Base-by-base conservation (phyloP, 2,113 vertebrate genomes). In the Ictalurus furcatus region DNA sequence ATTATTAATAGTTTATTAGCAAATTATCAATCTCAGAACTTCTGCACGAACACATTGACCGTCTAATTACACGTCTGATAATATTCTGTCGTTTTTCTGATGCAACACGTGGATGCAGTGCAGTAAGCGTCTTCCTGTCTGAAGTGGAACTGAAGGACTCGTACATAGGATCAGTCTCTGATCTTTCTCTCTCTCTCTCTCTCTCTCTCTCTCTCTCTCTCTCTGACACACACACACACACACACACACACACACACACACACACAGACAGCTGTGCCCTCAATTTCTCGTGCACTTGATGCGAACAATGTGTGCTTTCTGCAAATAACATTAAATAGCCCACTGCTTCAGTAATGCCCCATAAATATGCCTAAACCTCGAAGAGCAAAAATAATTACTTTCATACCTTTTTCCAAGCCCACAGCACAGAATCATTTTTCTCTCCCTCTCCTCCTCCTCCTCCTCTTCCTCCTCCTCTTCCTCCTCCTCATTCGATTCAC, bases 281-380 rank as follows among this genome's bases (percentile, higher is more conserved):
- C 88, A 79, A 90, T 92, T 94, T 93, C 90, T 92, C 87, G 76
- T 92, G 90, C 90, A 89, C 92, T 91, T 94, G 89, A 94, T 94
- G 91, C 84, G 93, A 95, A 95, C 94, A 95, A 94, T 92, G 90
- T 94, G 94, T 93, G 92, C 93, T 93, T 92, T 93, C 92, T 94
- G 94, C 92, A 94, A 94, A 94, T 93, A 95, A 93, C 91, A 95
- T 95, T 93, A 94, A 93, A 95, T 89, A 93, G 91, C 80, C 91
- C 28, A 16, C 91, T 93, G 76, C 88, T 92, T 88, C 92, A 91
- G 92, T 91, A 94, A 95, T 93, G 92, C 91, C 90, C 91, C 92
- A 94, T 95, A 94, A 95, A 95, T 94, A 94, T 95, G 92, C 93
- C 94, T 89, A 92, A 94, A 91, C 93, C 91, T 92, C 87, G 82